These are phyloP conservation scores for Crematogaster levior DNA, from an alignment of 2,888 invertebrate genomes.

Conservation along the genomic window DNA sequence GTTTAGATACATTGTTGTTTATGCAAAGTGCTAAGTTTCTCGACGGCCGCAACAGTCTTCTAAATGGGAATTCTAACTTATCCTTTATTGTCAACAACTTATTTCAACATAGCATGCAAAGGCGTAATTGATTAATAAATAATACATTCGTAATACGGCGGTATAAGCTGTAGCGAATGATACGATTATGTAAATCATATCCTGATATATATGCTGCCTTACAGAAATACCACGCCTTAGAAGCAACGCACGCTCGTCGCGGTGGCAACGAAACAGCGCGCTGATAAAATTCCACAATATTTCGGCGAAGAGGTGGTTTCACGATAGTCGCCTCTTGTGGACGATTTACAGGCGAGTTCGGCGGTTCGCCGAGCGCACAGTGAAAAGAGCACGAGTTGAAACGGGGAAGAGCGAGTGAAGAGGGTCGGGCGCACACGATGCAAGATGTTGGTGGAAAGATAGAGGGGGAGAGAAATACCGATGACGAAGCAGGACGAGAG, in stretches of 20 bases:
- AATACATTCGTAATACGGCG: slow-evolving; percentile 24
- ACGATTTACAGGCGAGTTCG: slow-evolving; percentile 52
- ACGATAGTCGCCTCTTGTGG: slow-evolving; percentile 40
- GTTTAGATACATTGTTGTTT: not conserved
- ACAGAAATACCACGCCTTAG: slow-evolving; percentile 12
- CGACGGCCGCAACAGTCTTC: not conserved
- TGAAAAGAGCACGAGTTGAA: slow-evolving; percentile 54
- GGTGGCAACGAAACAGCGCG: slow-evolving; percentile 22
- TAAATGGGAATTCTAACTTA: not conserved
- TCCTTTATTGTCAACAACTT: not conserved
- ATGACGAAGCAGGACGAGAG: slow-evolving; percentile 67
- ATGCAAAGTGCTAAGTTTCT: not conserved
- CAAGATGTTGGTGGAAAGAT: slow-evolving; percentile 62
- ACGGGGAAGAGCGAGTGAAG: slow-evolving; percentile 23
- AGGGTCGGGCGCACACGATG: slow-evolving; percentile 22
- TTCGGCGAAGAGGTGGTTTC: slow-evolving; percentile 14
- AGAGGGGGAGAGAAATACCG: slow-evolving; percentile 60
- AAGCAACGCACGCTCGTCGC: slow-evolving; percentile 3
- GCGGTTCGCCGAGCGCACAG: slow-evolving; percentile 41
- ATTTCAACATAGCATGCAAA: not conserved
- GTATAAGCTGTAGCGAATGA: slow-evolving; percentile 5
- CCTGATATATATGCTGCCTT: slow-evolving; percentile 2
- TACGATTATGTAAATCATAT: slow-evolving; percentile 25
- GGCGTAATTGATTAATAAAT: slow-evolving; percentile 27
- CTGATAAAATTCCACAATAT: slow-evolving; percentile 47